Conservation (phyloP, 2,888 invertebrate species). For the Sussaba pulchella region DNA sequence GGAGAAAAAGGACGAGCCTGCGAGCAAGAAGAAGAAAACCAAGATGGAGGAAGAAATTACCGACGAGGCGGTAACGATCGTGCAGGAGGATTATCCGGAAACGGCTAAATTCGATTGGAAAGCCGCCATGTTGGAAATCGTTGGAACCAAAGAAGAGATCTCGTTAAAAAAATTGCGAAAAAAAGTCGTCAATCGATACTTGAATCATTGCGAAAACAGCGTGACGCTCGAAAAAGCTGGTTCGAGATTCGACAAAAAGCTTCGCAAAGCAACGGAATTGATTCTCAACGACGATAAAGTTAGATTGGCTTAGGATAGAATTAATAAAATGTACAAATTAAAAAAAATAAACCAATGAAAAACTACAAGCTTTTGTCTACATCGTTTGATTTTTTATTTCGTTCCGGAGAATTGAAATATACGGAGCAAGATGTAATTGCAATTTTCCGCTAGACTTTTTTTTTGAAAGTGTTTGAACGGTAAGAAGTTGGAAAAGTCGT, state of each 20-base stretch:
- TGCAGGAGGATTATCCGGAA: constrained; percentile 47
- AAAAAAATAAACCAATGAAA: no score
- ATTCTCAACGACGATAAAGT: constrained; percentile 88
- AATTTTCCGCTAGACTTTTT: no score
- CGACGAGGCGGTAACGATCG: constrained; percentile 13
- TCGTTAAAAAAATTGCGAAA: constrained; percentile 91
- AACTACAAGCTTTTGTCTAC: neutral
- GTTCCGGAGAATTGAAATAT: neutral
- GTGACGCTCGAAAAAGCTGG: constrained; percentile 88
- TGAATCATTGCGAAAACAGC: constrained; percentile 84
- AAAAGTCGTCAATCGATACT: constrained; percentile 89
- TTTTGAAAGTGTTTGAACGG: no score
- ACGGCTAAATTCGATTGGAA: constrained; percentile 78
- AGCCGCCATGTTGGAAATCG: constrained; percentile 74
- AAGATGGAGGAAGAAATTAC: constrained; percentile 56
- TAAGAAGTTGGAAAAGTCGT: no score
- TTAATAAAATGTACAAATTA: constrained; percentile 38
- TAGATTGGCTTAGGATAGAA: constrained; percentile 68
- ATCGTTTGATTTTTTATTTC: neutral
- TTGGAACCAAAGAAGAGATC: constrained; percentile 86
- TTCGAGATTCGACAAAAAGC: constrained; percentile 90
- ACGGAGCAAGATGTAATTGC: no score
- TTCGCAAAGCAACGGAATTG: constrained; percentile 89
- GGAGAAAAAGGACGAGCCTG: constrained; percentile 34
- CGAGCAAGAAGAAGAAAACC: constrained; percentile 57